phyloP scores from a whole-genome alignment of 2,113 vertebrate species.

The Genyomyrus donnyi region DNA sequence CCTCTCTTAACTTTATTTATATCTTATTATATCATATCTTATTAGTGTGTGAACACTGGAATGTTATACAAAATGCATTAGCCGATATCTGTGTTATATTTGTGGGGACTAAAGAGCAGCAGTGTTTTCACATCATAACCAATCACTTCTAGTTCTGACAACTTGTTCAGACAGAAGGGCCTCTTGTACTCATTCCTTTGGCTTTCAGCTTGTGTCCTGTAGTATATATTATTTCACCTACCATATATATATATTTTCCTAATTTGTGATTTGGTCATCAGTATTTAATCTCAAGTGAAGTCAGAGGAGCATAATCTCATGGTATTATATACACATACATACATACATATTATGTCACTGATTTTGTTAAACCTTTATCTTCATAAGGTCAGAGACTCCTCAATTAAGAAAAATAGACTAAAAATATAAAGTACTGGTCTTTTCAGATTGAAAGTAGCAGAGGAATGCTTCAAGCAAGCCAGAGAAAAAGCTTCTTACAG shows the following conservation, averaged over 20 bases:
- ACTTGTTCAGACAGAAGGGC: not conserved
- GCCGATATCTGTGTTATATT: not conserved
- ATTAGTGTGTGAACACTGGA: not conserved
- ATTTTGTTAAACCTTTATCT: not conserved
- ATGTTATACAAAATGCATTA: not conserved
- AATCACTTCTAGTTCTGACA: not conserved
- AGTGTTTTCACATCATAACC: not conserved
- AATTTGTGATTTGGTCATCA: not conserved
- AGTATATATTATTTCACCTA: not conserved
- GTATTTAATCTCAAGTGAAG: not conserved
- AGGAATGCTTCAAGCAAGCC: constrained; percentile 81
- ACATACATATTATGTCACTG: not conserved
- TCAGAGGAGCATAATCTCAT: not conserved
- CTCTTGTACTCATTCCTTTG: not conserved
- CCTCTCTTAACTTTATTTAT: not conserved
- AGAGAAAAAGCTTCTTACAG: constrained; percentile 79
- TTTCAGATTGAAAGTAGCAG: constrained; percentile 82
- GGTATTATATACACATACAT: not conserved
- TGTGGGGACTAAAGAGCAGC: not conserved
- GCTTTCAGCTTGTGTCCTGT: not conserved
- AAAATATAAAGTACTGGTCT: constrained; percentile 11
- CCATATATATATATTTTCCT: not conserved
- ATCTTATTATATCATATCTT: not conserved
- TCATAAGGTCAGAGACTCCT: not conserved
- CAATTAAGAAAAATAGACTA: not conserved